Evolutionary conservation across 2,797 vertebrate species (phyloP), one percentile per base, ranked within the genome.

Genomic region (Megalops cyprinoides): DNA sequence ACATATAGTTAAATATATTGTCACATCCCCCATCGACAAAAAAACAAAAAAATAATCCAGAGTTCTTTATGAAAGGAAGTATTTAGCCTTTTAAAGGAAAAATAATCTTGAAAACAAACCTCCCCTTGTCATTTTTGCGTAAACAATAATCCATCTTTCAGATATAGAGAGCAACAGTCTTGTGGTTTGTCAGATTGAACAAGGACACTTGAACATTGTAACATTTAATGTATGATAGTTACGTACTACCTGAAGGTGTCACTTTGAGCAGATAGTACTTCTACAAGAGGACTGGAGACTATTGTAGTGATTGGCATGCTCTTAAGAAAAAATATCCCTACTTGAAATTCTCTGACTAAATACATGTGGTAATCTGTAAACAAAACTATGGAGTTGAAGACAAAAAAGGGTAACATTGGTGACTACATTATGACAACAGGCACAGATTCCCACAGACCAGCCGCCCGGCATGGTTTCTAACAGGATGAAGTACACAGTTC

Each of bases 181-280:
- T 65, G 76, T 86, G 46, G 81, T 87, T 88, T 79, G 89, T 84
- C 87, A 90, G 85, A 87, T 65, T 77, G 85, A 91, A 92, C 90
- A 93, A 94, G 91, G 92, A 93, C 92, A 94, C 93, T 93, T 93
- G 42, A 85, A 87, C 85, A 87, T 87, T 60, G 42, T 86, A 62
- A 76, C 75, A 80, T 87, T 77, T 79, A 83, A 80, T 85, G 84
- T 74, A 39, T 80, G 79, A 87, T 83, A 86, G 51, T 85, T 83
- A 85, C 49, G 23, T 44, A 78, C 31, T 42, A 51, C 74, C 12
- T 0, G 1, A 69, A 25, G 60, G 69, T 49, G n/a, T 65, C 49
- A 58, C 49, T 18, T 58, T 62, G 25, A 53, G 15, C 8, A 31
- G n/a, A 58, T 83, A 25, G 73, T 77, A 69, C 37, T 82, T 56